Evolutionary conservation across 2,113 vertebrate genomes (phyloP).

Genomic region (Ophthalmolycus amberensis): DNA sequence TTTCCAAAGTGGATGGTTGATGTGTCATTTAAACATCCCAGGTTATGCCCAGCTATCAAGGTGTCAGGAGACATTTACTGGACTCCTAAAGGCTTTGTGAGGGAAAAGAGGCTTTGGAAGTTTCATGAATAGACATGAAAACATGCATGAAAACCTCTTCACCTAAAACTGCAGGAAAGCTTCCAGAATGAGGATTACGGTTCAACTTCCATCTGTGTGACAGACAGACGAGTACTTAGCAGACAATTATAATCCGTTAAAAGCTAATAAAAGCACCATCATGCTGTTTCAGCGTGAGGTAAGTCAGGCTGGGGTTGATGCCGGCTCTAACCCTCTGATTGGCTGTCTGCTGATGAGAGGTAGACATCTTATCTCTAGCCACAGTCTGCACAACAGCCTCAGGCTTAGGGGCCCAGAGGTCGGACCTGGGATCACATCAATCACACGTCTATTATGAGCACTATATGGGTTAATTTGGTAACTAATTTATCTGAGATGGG

Average conservation of each 20-base stretch:
- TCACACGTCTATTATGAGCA: constrained; percentile 54
- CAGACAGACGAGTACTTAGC: constrained; percentile 77
- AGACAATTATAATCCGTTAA: constrained; percentile 83
- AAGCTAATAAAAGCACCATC: constrained; percentile 80
- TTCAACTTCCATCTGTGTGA: constrained; percentile 81
- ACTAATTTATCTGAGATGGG: constrained; percentile 66
- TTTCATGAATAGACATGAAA: constrained; percentile 66
- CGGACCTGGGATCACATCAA: constrained; percentile 66
- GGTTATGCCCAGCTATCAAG: constrained; percentile 67
- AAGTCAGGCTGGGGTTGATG: constrained; percentile 44
- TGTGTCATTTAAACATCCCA: constrained; percentile 78
- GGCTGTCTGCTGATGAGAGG: constrained; percentile 62
- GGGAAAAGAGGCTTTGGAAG: constrained; percentile 78
- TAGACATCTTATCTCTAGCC: constrained; percentile 57
- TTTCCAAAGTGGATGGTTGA: constrained; percentile 76
- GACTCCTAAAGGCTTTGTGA: constrained; percentile 59
- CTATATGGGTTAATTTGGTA: constrained; percentile 57
- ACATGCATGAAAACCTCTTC: constrained; percentile 80
- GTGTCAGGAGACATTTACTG: constrained; percentile 77
- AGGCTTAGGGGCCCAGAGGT: constrained; percentile 68
- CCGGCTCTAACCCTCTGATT: constrained; percentile 54
- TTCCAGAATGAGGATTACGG: constrained; percentile 79
- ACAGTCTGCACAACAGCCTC: constrained; percentile 55
- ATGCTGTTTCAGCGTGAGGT: constrained; percentile 67
- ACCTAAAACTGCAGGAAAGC: constrained; percentile 70